phyloP scores from a whole-genome alignment of 1,140 invertebrate species.

The Centruroides sculpturatus region DNA sequence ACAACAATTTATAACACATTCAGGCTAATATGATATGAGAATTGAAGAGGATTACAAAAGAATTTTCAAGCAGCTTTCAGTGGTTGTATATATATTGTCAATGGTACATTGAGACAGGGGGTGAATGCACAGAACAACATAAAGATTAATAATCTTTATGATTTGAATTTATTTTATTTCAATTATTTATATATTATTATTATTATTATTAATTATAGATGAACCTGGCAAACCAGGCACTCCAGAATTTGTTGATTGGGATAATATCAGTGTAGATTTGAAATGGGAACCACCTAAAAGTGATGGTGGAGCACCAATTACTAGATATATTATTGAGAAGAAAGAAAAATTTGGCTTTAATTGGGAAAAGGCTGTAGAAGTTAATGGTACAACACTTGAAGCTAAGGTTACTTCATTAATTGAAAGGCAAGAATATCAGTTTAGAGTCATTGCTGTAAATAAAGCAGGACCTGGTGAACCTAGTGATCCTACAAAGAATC shows the following conservation, averaged over 20 bases:
- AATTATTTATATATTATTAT: no score
- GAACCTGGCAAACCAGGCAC: conserved; percentile 85
- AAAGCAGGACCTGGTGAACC: conserved; percentile 88
- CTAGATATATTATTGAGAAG: conserved; percentile 88
- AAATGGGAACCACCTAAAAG: conserved; percentile 79
- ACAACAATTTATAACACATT: no score
- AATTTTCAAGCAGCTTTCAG: no score
- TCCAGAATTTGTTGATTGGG: conserved; percentile 80
- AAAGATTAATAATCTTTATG: no score
- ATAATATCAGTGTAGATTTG: conserved; percentile 61
- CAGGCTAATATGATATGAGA: no score
- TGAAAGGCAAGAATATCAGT: conserved; percentile 93
- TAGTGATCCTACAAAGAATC: conserved; percentile 54
- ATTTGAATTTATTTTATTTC: no score
- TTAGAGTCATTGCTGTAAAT: conserved; percentile 86
- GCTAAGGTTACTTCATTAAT: conserved; percentile 74
- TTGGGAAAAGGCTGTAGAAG: conserved; percentile 52
- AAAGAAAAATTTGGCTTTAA: conserved; percentile 75
- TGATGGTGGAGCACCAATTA: conserved; percentile 89
- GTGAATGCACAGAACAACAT: no score
- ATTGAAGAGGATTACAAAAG: no score
- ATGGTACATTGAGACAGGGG: no score
- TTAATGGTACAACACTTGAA: conserved; percentile 53
- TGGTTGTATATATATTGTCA: no score
- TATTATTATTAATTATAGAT: conserved; percentile 34